Evolutionary conservation across 1,140 invertebrate genomes (phyloP), one percentile per base, ranked within the genome.

Genomic region (Phymastichus coffea): DNA sequence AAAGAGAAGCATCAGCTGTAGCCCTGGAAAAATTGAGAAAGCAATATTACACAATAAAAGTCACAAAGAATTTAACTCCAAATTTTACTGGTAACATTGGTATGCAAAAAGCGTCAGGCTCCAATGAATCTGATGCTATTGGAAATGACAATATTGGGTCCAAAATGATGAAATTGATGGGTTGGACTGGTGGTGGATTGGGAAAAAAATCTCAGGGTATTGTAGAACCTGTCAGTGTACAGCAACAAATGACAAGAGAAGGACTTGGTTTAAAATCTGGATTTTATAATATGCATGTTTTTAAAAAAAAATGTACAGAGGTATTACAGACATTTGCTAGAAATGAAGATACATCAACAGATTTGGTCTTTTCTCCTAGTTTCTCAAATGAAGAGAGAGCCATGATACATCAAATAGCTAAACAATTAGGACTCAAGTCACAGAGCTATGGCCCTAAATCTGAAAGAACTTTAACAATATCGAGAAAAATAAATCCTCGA

Each of bases 151-250:
- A 86, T 65, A 80, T 87, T 55, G 88, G 87, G 7, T 85, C 77
- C 49, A 89, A 86, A 67, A 81, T 93, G 76, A 84, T 93, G 83
- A 84, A 86, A 59, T 75, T 88, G 61, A 92, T 93, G 90, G 91
- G 91, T 0, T 93, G 90, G 90, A 79, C 83, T 23, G 90, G 90
- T 23, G 89, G 89, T 28, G 89, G 87, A 0, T 76, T 92, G 37
- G 90, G 90, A 0, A 87, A 87, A 63, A 78, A 83, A 14, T 80
- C 83, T 12, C 84, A 87, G 64, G 91, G 90, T 22, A 85, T 86
- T n/a, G 76, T 80, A 3, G 83, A 88, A 53, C 87, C 87, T 28
- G 80, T 88, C 0, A 81, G 83, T 1, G 73, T 83, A 64, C 63
- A 82, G 64, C 68, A 73, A 49, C 64, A 69, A 55, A 28, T 73